Evolutionary conservation across 1,140 invertebrate genomes (phyloP), one percentile per base, ranked within the genome.

Genomic region (Psilanteris sp.): DNA sequence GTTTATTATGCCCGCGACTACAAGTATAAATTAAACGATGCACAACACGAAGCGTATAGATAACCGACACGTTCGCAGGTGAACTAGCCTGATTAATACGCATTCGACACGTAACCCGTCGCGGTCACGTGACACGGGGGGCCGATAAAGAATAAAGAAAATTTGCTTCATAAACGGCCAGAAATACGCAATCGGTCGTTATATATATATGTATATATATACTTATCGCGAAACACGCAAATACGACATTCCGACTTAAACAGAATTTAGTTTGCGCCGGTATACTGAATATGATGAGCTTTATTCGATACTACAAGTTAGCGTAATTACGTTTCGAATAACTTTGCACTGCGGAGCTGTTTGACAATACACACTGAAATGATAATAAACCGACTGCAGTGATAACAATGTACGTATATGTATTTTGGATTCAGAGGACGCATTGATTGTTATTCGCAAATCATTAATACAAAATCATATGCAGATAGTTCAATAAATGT

Each of bases 21-120:
- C 66, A 52, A 66, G 37, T 77, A 77, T 77, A 71, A 77, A 77
- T 77, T 71, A 77, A 77, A 77, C 52, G 66, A 55, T 31, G 66
- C 64, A 70, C 70, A 70, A 59, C 59, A 18, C 54, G 44, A 68
- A 8, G 64, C 41, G 29, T 46, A 66, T n/a, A n/a, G 73, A 77
- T 77, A 77, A 71, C 59, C 73, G 44, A 76, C 64, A 57, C 72
- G 50, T 64, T 76, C 6, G 59, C 52, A 66, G 31, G 59, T 43
- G 41, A 66, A 76, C 34, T 70, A 43, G 37, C 32, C 37, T 76
- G 73, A 76, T 70, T 76, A 66, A 70, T 71, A 76, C 64, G 66
- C 66, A 71, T 70, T 71, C 44, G 57, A 64, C 57, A 76, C 73
- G 64, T 62, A 76, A 70, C 73, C 59, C 50, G 59, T 55, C 55